These are phyloP conservation scores for Drosophila varians DNA, from an alignment of 1,140 invertebrate species.

Conservation along the genomic window DNA sequence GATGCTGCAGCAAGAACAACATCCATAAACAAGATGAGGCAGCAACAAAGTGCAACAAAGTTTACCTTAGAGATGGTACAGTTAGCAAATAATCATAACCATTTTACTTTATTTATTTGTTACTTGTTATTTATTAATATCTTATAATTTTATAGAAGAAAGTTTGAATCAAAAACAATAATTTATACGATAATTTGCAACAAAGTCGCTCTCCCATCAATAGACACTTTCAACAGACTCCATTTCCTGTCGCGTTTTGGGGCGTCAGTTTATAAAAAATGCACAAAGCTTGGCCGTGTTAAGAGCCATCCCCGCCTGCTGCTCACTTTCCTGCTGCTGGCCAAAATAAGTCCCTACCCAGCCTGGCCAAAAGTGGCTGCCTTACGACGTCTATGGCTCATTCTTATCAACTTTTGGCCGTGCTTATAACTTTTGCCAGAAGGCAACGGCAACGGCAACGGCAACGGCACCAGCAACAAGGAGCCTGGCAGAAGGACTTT, in stretches of 20 bases:
- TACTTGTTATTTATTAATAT: too few species aligned
- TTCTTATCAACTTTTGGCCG: conserved; percentile 79
- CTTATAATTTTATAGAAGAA: too few species aligned
- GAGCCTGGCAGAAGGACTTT: conserved; percentile 12
- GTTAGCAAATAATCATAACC: neutral
- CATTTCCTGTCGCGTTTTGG: conserved; percentile 47
- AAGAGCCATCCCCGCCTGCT: conserved; percentile 49
- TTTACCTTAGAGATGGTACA: conserved; percentile 32
- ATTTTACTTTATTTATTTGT: neutral
- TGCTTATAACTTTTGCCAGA: conserved; percentile 72
- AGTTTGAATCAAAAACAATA: too few species aligned
- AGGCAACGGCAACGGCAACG: neutral
- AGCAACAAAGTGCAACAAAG: conserved; percentile 45
- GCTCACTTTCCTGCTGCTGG: neutral
- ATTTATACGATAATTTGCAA: neutral
- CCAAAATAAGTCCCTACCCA: neutral
- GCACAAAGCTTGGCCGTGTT: conserved; percentile 73
- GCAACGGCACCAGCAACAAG: conserved; percentile 49
- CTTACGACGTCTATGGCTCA: conserved; percentile 79
- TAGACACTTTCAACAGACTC: conserved; percentile 4
- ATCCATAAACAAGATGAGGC: conserved; percentile 38
- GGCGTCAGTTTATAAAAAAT: conserved; percentile 77
- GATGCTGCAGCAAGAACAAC: conserved; percentile 31
- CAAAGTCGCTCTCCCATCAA: conserved; percentile 14
- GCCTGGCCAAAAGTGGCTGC: conserved; percentile 64